phyloP scores from a whole-genome alignment of 2,797 vertebrate species.

The Anguilla pacifica region DNA sequence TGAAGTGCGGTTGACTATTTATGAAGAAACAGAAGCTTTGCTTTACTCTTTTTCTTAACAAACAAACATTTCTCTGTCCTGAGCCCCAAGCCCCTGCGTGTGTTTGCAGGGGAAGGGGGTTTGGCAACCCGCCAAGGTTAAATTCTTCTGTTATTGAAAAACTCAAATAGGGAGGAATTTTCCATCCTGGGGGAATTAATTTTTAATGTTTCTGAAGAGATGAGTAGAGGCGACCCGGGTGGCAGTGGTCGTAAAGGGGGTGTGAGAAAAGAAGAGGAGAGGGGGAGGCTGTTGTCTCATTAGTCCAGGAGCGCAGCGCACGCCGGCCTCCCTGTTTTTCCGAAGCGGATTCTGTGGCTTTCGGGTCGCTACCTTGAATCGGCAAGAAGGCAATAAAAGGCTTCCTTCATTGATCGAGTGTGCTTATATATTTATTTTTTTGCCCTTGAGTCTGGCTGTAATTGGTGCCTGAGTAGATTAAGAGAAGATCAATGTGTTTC shows the following conservation, averaged over 20 bases:
- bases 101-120: conserved; percentile 45
- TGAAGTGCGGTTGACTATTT: conserved; percentile 65
- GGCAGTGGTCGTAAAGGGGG: conserved; percentile 48
- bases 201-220: conserved; percentile 61
- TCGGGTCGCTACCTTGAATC: conserved; percentile 59
- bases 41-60: conserved; percentile 68
- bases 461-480: conserved; percentile 57
- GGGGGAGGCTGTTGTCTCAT: conserved; percentile 8
- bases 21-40: conserved; percentile 70
- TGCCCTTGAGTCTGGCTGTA: conserved; percentile 62
- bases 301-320: conserved; percentile 8
- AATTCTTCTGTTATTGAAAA: conserved; percentile 78
- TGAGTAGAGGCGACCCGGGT: conserved; percentile 53
- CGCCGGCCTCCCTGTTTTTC: conserved; percentile 13
- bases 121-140: conserved; percentile 68
- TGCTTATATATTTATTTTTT: conserved; percentile 52
- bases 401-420: conserved; percentile 62
- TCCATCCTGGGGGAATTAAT: conserved; percentile 76
- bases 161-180: conserved; percentile 74
- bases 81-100: conserved; percentile 45
- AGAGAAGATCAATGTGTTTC: conserved; percentile 66
- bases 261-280: conserved; percentile 30
- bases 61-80: conserved; percentile 72
- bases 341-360: conserved; percentile 37
- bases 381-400: conserved; percentile 63